Evolutionary conservation across 2,113 vertebrate genomes (phyloP).

Genomic region (Circaetus cinerascens): DNA sequence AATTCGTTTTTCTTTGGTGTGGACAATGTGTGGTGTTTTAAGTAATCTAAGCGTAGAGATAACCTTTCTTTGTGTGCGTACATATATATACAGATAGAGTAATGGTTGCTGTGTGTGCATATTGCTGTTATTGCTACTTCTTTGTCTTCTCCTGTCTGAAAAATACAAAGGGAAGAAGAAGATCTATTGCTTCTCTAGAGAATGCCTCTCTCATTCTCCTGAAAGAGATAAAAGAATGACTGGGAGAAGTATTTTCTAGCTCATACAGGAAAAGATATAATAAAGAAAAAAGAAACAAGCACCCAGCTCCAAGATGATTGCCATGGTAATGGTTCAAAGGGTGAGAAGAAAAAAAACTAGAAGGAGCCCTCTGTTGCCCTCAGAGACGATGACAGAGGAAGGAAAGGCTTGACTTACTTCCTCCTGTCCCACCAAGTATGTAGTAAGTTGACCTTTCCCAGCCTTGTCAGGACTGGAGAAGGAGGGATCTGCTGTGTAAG

Average conservation of each 20-base stretch:
- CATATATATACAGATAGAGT: not conserved
- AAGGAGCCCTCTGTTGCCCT: not conserved
- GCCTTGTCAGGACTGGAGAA: not conserved
- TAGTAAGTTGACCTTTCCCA: not conserved
- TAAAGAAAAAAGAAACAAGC: not conserved
- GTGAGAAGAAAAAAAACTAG: not conserved
- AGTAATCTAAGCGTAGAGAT: not conserved
- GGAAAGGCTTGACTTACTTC: not conserved
- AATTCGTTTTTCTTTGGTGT: not conserved
- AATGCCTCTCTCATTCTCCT: not conserved
- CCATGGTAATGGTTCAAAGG: not conserved
- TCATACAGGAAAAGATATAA: not conserved
- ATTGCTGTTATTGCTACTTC: not conserved
- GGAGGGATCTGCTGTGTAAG: not conserved
- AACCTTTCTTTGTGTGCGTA: accelerated
- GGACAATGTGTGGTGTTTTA: not conserved
- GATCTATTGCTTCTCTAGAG: not conserved
- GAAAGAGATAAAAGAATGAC: not conserved
- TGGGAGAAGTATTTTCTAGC: not conserved
- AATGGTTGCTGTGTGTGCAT: not conserved
- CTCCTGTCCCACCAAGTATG: not conserved
- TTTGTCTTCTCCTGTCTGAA: not conserved
- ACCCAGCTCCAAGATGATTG: not conserved
- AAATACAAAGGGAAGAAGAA: not conserved
- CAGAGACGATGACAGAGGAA: not conserved